phyloP scores from a whole-genome alignment of 2,888 invertebrate species.

The Cephus runcator region DNA sequence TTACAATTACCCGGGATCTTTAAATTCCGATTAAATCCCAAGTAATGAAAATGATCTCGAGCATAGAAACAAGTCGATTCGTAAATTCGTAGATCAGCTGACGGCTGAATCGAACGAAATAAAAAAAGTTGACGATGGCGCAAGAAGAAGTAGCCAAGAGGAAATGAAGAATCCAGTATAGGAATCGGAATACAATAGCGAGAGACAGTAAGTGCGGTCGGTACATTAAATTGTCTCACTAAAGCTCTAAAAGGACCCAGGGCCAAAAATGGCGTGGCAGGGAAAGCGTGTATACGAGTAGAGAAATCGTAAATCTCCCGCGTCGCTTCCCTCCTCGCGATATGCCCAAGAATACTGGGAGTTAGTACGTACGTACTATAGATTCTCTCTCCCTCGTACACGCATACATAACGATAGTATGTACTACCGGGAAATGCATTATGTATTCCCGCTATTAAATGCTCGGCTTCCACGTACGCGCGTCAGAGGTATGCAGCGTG shows the following conservation, averaged over 20 bases:
- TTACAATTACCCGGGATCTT: no score
- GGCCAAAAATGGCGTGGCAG: constrained; percentile 37
- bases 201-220: neutral
- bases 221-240: neutral
- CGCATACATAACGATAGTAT: constrained; percentile 24
- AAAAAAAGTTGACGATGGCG: neutral
- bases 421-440: constrained; percentile 28
- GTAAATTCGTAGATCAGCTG: neutral
- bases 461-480: constrained; percentile 4
- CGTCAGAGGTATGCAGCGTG: constrained; percentile 3
- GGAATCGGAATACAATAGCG: constrained; percentile 44
- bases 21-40: neutral
- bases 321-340: neutral
- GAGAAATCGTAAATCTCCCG: constrained; percentile 51
- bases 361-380: neutral
- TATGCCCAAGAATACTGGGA: neutral
- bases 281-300: constrained; percentile 38
- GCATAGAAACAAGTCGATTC: no score
- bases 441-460: constrained; percentile 8
- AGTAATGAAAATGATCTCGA: neutral
- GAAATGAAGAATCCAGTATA: neutral
- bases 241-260: constrained; percentile 32
- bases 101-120: neutral
- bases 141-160: neutral
- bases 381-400: neutral